A percentile compares a stretch with the other conserved stretches of the same genome.
phyloP scores from a whole-genome alignment of 1,140 invertebrate species.

The Nixonia krombeini region DNA sequence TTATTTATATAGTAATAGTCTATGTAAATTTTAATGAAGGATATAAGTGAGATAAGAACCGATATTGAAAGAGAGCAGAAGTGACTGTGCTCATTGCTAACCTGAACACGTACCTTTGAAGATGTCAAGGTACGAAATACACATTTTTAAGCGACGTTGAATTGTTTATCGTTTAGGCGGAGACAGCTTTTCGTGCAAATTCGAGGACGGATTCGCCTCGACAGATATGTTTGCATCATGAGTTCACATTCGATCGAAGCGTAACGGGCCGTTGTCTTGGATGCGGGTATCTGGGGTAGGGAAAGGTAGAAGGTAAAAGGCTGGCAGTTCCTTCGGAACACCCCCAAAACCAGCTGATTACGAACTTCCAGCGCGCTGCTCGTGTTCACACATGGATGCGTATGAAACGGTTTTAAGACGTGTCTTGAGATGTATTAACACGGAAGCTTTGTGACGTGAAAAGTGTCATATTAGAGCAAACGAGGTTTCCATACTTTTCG shows the following conservation, averaged over 20 bases:
- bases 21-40: too few relatives aligned
- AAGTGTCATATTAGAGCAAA: too few relatives aligned
- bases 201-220: slow-evolving; percentile 59
- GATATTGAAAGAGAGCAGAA: too few relatives aligned
- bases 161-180: slow-evolving; percentile 39
- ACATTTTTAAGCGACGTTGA: slow-evolving; percentile 3
- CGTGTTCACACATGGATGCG: slow-evolving; percentile 7
- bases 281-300: slow-evolving; percentile 67
- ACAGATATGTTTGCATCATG: slow-evolving; percentile 65
- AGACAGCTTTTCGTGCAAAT: slow-evolving; percentile 48
- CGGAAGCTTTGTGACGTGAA: too few relatives aligned
- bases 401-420: not conserved
- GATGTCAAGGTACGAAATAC: not conserved
- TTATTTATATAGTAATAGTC: too few relatives aligned
- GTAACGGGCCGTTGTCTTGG: slow-evolving; percentile 70
- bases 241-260: slow-evolving; percentile 67
- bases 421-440: too few relatives aligned
- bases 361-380: slow-evolving; percentile 29
- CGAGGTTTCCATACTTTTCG: too few relatives aligned
- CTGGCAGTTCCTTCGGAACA: slow-evolving; percentile 54
- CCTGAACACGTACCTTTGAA: too few relatives aligned
- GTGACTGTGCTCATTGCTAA: too few relatives aligned
- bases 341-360: slow-evolving; percentile 61
- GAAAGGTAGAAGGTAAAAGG: slow-evolving; percentile 54
- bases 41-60: too few relatives aligned